phyloP scores from a whole-genome alignment of 2,888 invertebrate genomes.

The Limnephilus marmoratus region DNA sequence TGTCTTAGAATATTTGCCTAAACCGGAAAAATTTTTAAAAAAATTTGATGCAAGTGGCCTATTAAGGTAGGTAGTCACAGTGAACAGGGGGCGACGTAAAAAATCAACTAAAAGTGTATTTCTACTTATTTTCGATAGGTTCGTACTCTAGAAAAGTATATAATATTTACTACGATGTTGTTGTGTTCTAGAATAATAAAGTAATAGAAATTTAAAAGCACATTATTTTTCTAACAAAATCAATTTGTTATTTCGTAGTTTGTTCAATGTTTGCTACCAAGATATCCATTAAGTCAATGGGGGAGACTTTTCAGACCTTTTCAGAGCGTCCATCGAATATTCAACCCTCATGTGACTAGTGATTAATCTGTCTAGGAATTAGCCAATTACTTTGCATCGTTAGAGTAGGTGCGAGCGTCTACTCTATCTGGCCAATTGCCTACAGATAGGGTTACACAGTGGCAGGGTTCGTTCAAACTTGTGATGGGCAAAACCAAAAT shows the following conservation, averaged over 20 bases:
- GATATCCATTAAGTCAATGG: background rate
- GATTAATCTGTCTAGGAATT: constrained; percentile 62
- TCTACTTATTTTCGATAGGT: too few species aligned
- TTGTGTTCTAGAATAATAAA: too few species aligned
- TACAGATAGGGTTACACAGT: background rate
- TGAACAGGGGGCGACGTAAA: too few species aligned
- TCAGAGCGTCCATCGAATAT: background rate
- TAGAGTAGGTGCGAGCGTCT: background rate
- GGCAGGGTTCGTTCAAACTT: background rate
- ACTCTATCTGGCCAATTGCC: background rate
- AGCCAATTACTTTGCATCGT: constrained; percentile 30
- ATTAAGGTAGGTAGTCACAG: too few species aligned
- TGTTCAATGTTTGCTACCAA: background rate
- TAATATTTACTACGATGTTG: too few species aligned
- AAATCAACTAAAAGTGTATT: too few species aligned
- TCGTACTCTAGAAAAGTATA: too few species aligned
- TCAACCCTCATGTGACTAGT: constrained; percentile 50
- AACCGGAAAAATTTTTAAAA: too few species aligned
- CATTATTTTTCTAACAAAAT: too few species aligned
- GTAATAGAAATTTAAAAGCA: too few species aligned
- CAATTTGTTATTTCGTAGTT: background rate
- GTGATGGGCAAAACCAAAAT: background rate
- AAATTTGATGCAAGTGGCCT: too few species aligned
- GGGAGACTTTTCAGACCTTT: constrained; percentile 49
- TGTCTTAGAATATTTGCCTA: too few species aligned